phyloP scores from a whole-genome alignment of 2,797 vertebrate species.

The Dipus sagitta region DNA sequence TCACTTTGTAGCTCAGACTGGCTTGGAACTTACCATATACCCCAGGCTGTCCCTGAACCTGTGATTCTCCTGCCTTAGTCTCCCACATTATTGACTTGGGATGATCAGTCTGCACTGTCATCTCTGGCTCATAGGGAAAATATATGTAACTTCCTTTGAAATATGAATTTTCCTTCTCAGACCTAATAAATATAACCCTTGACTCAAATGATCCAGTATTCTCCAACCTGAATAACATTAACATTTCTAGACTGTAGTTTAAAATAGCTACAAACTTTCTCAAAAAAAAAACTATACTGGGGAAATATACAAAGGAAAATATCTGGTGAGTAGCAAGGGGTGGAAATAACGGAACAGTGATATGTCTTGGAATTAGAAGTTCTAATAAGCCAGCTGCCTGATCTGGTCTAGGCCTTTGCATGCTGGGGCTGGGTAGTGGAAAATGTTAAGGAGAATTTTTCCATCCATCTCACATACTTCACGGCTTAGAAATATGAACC shows the following conservation, averaged over 20 bases:
- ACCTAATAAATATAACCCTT: constrained; percentile 2
- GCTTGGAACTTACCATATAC: neutral
- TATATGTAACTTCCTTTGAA: neutral
- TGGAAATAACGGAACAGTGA: constrained; percentile 24
- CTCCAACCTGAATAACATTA: constrained; percentile 22
- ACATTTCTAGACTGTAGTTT: constrained; percentile 16
- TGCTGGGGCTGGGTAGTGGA: constrained; percentile 83
- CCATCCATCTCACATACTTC: constrained; percentile 88
- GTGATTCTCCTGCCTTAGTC: neutral
- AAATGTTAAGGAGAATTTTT: constrained; percentile 89
- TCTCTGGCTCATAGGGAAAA: neutral
- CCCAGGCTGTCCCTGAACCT: neutral
- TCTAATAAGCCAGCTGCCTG: constrained; percentile 70
- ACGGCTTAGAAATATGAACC: constrained; percentile 89
- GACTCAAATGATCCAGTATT: constrained; percentile 12
- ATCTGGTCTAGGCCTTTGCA: constrained; percentile 78
- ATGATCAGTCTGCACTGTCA: neutral
- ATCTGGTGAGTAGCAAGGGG: constrained; percentile 33
- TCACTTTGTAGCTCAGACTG: neutral
- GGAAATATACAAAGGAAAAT: constrained; percentile 58
- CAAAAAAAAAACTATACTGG: constrained; percentile 38
- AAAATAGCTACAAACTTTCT: constrained; percentile 57
- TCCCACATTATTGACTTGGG: neutral
- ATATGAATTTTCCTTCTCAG: constrained; percentile 35
- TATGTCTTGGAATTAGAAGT: constrained; percentile 67